phyloP scores from a whole-genome alignment of 2,113 vertebrate species.

The Stercorarius parasiticus region DNA sequence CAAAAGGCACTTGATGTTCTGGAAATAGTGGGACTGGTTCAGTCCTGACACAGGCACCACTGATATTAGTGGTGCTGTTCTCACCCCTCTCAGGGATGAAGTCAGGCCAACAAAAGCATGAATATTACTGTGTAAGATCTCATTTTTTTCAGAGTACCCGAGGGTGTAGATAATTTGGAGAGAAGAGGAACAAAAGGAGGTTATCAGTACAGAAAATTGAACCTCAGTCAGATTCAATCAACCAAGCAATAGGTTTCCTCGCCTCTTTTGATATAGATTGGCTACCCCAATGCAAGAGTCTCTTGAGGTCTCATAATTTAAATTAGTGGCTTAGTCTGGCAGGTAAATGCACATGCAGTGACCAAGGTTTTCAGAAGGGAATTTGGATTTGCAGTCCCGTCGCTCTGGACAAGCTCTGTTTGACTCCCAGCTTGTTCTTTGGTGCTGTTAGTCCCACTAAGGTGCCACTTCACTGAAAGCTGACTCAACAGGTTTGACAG shows the following conservation, averaged over 20 bases:
- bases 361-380: background rate
- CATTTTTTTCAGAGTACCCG: background rate
- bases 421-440: background rate
- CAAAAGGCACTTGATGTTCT: background rate
- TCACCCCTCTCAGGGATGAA: background rate
- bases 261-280: background rate
- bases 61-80: background rate
- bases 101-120: background rate
- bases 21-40: background rate
- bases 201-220: conserved; percentile 54
- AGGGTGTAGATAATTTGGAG: conserved; percentile 35
- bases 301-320: background rate
- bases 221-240: conserved; percentile 26
- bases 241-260: conserved; percentile 38
- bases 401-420: background rate
- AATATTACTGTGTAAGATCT: background rate
- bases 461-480: background rate
- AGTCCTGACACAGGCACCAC: background rate
- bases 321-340: conserved; percentile 5
- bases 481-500: background rate
- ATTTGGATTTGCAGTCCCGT: background rate
- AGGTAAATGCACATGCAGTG: background rate
- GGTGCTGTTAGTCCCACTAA: background rate
- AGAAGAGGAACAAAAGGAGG: conserved; percentile 30
- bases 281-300: background rate